Conservation (phyloP, 2,797 vertebrate species). For the Danio albolineatus region DNA sequence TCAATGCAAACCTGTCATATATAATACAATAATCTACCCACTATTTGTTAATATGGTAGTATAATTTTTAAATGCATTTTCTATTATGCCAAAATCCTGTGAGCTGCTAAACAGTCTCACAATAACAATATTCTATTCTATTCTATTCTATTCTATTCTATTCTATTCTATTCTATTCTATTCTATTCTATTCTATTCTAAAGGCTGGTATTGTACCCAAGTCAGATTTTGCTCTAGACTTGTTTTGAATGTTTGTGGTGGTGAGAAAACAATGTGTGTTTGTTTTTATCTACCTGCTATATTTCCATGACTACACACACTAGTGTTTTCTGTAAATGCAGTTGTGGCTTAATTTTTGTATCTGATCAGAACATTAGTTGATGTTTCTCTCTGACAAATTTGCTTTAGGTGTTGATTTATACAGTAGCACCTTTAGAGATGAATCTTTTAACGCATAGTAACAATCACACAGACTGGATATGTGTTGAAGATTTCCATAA, state of each 20-base stretch:
- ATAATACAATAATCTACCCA: neutral
- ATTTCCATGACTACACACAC: neutral
- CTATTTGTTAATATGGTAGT: neutral
- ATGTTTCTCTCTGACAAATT: neutral
- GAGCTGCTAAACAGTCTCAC: too few species aligned
- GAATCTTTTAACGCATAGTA: neutral
- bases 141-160: too few species aligned
- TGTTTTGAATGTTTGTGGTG: neutral
- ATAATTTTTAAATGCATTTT: neutral
- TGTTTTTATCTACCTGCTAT: neutral
- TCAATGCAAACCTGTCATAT: neutral
- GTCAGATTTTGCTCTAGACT: neutral
- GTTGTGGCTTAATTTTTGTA: neutral
- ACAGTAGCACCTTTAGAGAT: neutral
- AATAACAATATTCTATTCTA: too few species aligned
- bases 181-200: too few species aligned
- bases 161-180: too few species aligned
- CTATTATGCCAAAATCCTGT: too few species aligned
- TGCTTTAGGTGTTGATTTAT: neutral
- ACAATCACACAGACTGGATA: neutral
- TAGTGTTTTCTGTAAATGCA: too few species aligned
- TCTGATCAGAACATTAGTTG: neutral
- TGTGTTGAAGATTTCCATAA: constrained; percentile 30
- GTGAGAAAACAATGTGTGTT: neutral
- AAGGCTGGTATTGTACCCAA: neutral